Base-by-base conservation (phyloP, 2,888 invertebrate species). In the Escarpia spicata region DNA sequence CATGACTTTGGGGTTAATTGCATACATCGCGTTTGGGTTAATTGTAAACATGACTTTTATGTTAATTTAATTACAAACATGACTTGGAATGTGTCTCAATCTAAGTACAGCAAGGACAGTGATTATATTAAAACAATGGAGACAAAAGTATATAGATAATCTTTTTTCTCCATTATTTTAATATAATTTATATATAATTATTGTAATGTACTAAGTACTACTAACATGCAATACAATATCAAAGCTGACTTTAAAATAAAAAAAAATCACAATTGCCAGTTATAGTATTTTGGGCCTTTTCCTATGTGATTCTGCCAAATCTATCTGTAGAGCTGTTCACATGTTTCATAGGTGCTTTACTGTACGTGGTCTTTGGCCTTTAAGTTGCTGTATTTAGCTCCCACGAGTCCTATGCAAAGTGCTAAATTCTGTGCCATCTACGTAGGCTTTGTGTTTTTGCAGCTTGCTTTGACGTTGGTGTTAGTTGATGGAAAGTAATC, bases 291-390 rank as follows among this genome's bases (percentile, higher is more conserved):
- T 75, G 75, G 75, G 26, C n/a, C 75, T 26, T 75, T 26, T n/a
- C 75, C 52, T 12, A 52, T 75, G 52, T 52, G n/a, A n/a, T 75
- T 26, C 75, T 26, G 75, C 6, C 0, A n/a, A 75, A 75, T 19
- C 19, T n/a, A 26, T 75, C 75, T 75, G 75, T 52, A 52, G 3
- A 75, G 0, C 19, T 75, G 75, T 75, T 26, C 75, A 75, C n/a
- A 26, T 75, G 75, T 75, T 75, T 75, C 26, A 75, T 75, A 75
- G 26, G 19, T n/a, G n/a, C 19, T 4, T 75, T 75, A 15, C 75
- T 19, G 75, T 75, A 75, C 19, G 75, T 75, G 75, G 75, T 75
- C 75, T 75, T 75, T 75, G n/a, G 75, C 75, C 75, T 75, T 75
- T 75, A 75, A 75, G 75, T 75, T 6, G 75, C 75, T 75, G 26